Base-by-base conservation (phyloP, 2,888 invertebrate species). In the Eupithecia insigniata region DNA sequence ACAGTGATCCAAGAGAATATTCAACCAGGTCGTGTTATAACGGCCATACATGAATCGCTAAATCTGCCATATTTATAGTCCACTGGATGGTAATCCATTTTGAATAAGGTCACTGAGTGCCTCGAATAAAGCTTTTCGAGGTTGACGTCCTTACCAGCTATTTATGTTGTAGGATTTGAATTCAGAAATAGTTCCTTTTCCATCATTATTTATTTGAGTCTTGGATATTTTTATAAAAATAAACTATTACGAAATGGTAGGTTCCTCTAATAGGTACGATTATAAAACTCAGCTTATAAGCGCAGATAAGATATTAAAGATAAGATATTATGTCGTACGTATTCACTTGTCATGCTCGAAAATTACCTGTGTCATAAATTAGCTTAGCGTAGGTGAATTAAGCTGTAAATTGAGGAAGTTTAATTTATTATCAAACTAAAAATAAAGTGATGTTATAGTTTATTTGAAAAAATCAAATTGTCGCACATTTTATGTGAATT, bases 51-150 rank as follows among this genome's bases (percentile, higher is more conserved):
- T 55, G 55, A 14, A 4, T 55, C 55, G 26, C 55, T 55, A 55
- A 55, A 55, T 55, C 55, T 14, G 14, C 22, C 26, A 14, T 22
- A 55, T 55, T 55, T 55, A 55, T 26, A 26, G 55, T 55, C 26
- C 55, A 55, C 55, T 26, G 26, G 26, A 26, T 55, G 26, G 55
- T 55, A 55, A 55, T 55, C 55, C 26, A 55, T 55, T 55, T 55
- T 55, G 55, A 55, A 55, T 55, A 55, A 14, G 26, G 55, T 26
- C 26, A 26, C 12, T 26, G 26, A n/a, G 55, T 22, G 26, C 22
- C 55, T 26, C 55, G 55, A 26, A 26, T 55, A 55, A 12, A 14
- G 55, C 55, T 55, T 10, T 4, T 1, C 12, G 55, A 55, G 12
- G 3, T 55, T 14, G 12, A 55, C 22, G 55, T 26, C 22, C 22